Evolutionary conservation across 1,140 invertebrate species (phyloP).

Genomic region (Rhagoletis zephyria): DNA sequence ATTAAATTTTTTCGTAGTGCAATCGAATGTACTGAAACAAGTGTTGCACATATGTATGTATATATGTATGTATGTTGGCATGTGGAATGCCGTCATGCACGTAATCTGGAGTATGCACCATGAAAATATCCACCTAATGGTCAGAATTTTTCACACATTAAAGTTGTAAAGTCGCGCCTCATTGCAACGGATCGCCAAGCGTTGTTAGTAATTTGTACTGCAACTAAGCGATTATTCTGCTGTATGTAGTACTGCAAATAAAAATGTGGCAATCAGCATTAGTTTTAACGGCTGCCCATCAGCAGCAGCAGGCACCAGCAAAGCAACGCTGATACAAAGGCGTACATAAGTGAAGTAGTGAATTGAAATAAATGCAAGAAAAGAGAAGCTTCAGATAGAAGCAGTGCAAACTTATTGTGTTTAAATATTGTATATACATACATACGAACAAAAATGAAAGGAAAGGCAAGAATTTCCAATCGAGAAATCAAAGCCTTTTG

Average conservation of each 20-base stretch:
- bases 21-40: neutral
- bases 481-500: neutral
- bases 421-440: too few species aligned
- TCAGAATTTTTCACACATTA: constrained; percentile 42
- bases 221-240: neutral
- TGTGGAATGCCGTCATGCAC: too few species aligned
- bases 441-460: constrained; percentile 1
- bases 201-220: neutral
- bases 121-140: constrained; percentile 8
- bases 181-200: neutral
- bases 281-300: constrained; percentile 13
- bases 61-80: neutral
- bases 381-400: too few species aligned
- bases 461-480: neutral
- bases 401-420: neutral
- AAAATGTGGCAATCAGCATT: constrained; percentile 36
- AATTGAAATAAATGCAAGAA: neutral
- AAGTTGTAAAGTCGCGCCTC: neutral
- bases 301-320: neutral
- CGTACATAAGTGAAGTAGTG: neutral
- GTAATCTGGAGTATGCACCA: neutral
- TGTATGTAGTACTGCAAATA: neutral
- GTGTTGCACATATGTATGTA: neutral
- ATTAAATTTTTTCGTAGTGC: neutral
- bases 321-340: neutral